Percentiles rank a stretch among this genome's conserved stretches.
These are phyloP conservation scores for Drosophila takahashii DNA, from an alignment of 1,140 invertebrate genomes.

Conservation along the genomic window DNA sequence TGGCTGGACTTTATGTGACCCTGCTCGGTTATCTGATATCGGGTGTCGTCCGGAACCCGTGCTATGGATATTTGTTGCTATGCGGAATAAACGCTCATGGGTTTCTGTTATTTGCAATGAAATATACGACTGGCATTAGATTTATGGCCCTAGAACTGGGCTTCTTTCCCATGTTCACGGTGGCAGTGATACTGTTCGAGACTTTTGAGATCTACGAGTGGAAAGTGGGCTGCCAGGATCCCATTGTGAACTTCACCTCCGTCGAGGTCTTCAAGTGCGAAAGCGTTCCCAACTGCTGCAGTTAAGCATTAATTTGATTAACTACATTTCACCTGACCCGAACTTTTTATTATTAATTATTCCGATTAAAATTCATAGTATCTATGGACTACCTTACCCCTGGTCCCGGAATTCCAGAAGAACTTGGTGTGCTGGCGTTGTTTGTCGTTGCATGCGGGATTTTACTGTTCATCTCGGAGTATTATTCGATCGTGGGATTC, in stretches of 20 bases:
- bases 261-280: constrained; percentile 30
- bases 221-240: constrained; percentile 34
- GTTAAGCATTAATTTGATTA: constrained; percentile 36
- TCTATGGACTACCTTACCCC: background rate
- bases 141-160: background rate
- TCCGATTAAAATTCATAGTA: too few relatives aligned
- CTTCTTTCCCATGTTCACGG: constrained; percentile 25
- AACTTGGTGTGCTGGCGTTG: background rate
- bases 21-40: constrained; percentile 32
- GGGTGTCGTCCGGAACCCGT: constrained; percentile 1
- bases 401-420: background rate
- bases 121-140: background rate
- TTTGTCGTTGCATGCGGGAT: background rate
- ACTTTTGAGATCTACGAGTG: constrained; percentile 35
- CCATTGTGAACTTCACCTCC: constrained; percentile 41
- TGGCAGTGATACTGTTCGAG: constrained; percentile 34
- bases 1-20: constrained; percentile 22
- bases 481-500: constrained; percentile 4
- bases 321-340: too few relatives aligned
- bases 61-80: constrained; percentile 9
- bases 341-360: too few relatives aligned
- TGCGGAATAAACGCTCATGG: constrained; percentile 14
- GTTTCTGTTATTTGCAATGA: constrained; percentile 23
- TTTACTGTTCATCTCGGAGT: background rate
- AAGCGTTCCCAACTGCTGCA: constrained; percentile 49